phyloP scores from a whole-genome alignment of 2,113 vertebrate species.

The Tyto alba region DNA sequence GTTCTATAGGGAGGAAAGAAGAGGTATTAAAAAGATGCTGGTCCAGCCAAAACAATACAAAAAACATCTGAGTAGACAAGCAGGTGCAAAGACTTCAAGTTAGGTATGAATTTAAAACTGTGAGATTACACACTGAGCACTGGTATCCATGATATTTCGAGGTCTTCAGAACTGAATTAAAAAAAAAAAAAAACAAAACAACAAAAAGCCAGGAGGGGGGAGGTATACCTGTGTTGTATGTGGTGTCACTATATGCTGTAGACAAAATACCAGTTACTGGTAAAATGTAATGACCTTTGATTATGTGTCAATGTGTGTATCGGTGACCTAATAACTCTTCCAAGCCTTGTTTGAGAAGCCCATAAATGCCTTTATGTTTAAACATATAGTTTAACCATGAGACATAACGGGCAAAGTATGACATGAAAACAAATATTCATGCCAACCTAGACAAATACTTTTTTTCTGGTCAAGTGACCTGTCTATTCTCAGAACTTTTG shows the following conservation, averaged over 20 bases:
- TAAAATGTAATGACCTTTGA: not conserved
- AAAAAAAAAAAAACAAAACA: too few species aligned
- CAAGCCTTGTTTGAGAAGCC: not conserved
- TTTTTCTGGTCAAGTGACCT: not conserved
- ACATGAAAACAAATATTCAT: not conserved
- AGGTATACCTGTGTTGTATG: not conserved
- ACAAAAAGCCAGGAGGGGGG: accelerated
- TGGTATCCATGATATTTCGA: not conserved
- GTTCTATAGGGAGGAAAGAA: not conserved
- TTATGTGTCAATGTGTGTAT: not conserved
- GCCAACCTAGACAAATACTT: not conserved
- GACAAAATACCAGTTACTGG: not conserved
- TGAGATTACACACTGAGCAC: not conserved
- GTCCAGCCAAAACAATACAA: not conserved
- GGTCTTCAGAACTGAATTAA: not conserved
- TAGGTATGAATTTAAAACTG: not conserved
- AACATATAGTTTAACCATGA: not conserved
- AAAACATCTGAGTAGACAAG: not conserved
- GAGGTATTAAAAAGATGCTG: not conserved
- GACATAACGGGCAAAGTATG: not conserved
- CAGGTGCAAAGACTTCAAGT: not conserved
- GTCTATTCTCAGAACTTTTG: not conserved
- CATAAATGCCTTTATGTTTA: not conserved
- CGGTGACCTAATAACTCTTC: not conserved
- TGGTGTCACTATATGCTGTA: not conserved